A percentile compares a stretch with the other conserved stretches of the same genome.
These are phyloP conservation scores for Neotragus moschatus DNA, from an alignment of 2,113 vertebrate genomes.

Conservation along the genomic window DNA sequence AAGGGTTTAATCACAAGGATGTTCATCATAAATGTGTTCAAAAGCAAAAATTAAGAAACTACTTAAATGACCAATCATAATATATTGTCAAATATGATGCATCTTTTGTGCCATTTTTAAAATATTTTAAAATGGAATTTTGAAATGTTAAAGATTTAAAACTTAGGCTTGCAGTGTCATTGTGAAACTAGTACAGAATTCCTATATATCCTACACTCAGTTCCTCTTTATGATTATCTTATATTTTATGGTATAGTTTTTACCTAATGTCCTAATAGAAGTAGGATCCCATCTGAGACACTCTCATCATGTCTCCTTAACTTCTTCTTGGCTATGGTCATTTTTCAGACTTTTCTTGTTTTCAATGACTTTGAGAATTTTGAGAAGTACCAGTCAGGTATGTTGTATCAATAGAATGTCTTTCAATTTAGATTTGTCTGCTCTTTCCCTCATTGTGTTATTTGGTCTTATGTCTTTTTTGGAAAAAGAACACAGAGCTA, in stretches of 20 bases:
- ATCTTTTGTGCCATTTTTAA: neutral
- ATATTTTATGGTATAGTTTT: neutral
- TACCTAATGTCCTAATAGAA: neutral
- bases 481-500: neutral
- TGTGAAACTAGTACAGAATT: neutral
- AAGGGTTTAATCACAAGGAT: neutral
- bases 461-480: neutral
- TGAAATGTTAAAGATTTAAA: neutral
- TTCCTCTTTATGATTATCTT: neutral
- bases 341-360: neutral
- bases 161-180: neutral
- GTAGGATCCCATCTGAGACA: neutral
- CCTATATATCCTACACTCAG: no score
- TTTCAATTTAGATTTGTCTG: neutral
- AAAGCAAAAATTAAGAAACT: constrained; percentile 30
- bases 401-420: neutral
- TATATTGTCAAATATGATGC: neutral
- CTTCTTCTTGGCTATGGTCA: neutral
- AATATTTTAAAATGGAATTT: neutral
- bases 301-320: neutral
- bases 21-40: neutral
- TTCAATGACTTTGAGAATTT: neutral
- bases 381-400: neutral
- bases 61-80: neutral
- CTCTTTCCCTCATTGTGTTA: neutral